Evolutionary conservation across 64 coral and sea anemone species (phyloP).

Genomic region (Montipora foliosa): DNA sequence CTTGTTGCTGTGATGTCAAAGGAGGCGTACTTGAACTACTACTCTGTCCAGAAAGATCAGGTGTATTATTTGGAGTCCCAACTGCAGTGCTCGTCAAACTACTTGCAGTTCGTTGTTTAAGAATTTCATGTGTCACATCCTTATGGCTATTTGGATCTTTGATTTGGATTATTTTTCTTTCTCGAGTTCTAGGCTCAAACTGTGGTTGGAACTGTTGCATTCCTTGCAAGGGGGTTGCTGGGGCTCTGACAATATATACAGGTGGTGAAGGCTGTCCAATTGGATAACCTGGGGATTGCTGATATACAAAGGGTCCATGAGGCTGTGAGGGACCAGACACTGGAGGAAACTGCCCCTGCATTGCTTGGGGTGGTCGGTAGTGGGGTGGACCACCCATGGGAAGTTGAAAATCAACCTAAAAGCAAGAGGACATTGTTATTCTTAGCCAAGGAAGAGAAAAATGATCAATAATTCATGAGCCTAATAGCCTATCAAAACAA

Average conservation of each 20-base stretch:
- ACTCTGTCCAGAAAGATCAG: slow-evolving; percentile 72
- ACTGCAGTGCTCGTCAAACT: slow-evolving; percentile 16
- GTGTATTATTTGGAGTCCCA: slow-evolving; percentile 66
- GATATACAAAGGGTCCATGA: slow-evolving; percentile 40
- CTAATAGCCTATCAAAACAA: no score
- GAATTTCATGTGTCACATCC: slow-evolving; percentile 86
- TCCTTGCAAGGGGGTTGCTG: background rate
- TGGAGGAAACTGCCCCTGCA: slow-evolving; percentile 58
- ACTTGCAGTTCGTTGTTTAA: slow-evolving; percentile 38
- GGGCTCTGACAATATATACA: slow-evolving; percentile 41
- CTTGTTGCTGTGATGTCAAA: slow-evolving; percentile 55
- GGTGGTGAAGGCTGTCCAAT: slow-evolving; percentile 21
- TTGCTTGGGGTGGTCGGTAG: slow-evolving; percentile 55
- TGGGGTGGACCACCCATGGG: slow-evolving; percentile 48
- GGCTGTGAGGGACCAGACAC: slow-evolving; percentile 62
- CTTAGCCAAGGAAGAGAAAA: background rate
- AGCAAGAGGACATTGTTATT: background rate
- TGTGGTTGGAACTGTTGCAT: slow-evolving; percentile 1
- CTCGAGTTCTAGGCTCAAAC: slow-evolving; percentile 51
- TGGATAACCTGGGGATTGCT: slow-evolving; percentile 27
- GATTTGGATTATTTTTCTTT: slow-evolving; percentile 75
- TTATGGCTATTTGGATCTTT: slow-evolving; percentile 89
- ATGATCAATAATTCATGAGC: no score
- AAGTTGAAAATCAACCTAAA: slow-evolving; percentile 56
- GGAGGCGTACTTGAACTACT: slow-evolving; percentile 84